Conservation (phyloP, 1,140 invertebrate species). For the Hycleus phaleratus region DNA sequence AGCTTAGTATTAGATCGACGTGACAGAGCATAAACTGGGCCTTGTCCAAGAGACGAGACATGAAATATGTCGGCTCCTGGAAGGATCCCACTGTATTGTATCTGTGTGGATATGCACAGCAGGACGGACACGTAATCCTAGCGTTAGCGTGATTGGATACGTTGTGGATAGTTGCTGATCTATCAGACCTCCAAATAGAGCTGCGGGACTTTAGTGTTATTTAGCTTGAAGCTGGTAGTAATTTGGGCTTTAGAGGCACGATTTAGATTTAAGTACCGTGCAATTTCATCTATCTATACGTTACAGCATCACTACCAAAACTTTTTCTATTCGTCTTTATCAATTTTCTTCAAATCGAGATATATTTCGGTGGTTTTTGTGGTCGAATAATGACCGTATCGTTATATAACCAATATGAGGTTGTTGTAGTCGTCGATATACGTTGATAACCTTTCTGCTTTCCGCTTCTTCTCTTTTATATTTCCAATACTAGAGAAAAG, state of each 20-base stretch:
- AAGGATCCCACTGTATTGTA: not conserved
- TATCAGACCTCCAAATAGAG: constrained; percentile 17
- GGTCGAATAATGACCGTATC: not conserved
- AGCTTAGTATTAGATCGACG: constrained; percentile 3
- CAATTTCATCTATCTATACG: not conserved
- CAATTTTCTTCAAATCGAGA: too few relatives aligned
- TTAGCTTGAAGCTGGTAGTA: constrained; percentile 16
- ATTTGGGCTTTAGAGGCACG: constrained; percentile 11
- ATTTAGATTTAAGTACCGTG: constrained; percentile 13
- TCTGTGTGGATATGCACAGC: not conserved
- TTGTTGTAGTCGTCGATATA: constrained; percentile 1
- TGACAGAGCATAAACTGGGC: constrained; percentile 6
- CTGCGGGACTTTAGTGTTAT: constrained; percentile 18
- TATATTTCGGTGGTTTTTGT: too few relatives aligned
- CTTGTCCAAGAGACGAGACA: constrained; percentile 4
- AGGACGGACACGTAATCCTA: constrained; percentile 7
- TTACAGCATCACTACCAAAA: too few relatives aligned
- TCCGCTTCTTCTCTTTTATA: constrained; percentile 8
- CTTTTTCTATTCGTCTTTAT: too few relatives aligned
- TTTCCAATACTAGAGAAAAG: not conserved
- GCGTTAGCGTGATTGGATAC: constrained; percentile 20
- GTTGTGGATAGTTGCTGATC: constrained; percentile 19
- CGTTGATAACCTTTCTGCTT: constrained; percentile 5
- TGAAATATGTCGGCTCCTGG: constrained; percentile 11
- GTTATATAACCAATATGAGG: not conserved